These are phyloP conservation scores for Stenotaenia linearis DNA, from an alignment of 2,888 invertebrate species.

Conservation along the genomic window DNA sequence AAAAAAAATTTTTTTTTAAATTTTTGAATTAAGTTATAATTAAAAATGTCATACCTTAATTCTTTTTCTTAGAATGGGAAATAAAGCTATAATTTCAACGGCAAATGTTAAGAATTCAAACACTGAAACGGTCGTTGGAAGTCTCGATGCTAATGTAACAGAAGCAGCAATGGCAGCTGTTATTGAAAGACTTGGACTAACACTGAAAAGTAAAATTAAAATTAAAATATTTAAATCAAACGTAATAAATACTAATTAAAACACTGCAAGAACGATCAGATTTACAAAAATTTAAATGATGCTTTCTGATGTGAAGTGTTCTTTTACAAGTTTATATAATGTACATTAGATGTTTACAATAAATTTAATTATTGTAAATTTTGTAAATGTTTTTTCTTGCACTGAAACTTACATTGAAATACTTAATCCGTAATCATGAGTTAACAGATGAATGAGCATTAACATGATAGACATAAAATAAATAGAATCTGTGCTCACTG, in stretches of 20 bases:
- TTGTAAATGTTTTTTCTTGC: not conserved
- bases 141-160: slow-evolving; percentile 85
- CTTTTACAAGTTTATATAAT: no score
- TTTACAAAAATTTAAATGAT: no score
- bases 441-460: slow-evolving; percentile 79
- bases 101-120: slow-evolving; percentile 85
- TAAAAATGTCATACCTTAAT: slow-evolving; percentile 50
- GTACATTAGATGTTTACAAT: no score
- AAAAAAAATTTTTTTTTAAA: slow-evolving; percentile 46
- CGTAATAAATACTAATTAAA: no score
- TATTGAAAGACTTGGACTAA: slow-evolving; percentile 83
- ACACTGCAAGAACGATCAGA: no score
- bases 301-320: no score
- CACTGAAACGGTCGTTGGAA: slow-evolving; percentile 78
- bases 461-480: slow-evolving; percentile 85
- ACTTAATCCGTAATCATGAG: slow-evolving; percentile 84
- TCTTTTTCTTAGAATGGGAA: slow-evolving; percentile 68
- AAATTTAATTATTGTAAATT: no score
- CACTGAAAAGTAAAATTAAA: no score
- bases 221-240: not conserved
- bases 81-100: slow-evolving; percentile 79
- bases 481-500: slow-evolving; percentile 95
- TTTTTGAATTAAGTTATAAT: not conserved
- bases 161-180: slow-evolving; percentile 94
- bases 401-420: slow-evolving; percentile 57